These are phyloP conservation scores for Ypsolopha sequella DNA, from an alignment of 2,888 invertebrate species.

Conservation along the genomic window DNA sequence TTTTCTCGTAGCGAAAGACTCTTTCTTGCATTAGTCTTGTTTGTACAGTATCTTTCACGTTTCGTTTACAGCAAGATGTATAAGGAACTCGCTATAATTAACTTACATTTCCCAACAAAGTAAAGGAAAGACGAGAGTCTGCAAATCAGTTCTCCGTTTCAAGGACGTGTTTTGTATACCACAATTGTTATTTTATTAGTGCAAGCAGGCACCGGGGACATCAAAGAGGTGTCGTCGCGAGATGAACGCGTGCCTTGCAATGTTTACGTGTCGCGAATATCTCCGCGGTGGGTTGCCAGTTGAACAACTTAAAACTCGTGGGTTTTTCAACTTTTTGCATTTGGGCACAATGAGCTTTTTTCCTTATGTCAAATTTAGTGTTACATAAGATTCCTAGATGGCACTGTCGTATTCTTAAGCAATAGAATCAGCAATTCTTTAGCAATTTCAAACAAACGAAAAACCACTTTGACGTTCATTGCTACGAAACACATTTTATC, in stretches of 20 bases:
- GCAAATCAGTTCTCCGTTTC: not conserved
- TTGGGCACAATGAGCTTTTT: no score
- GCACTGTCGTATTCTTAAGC: no score
- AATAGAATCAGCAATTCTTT: no score
- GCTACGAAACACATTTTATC: no score
- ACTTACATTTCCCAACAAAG: not conserved
- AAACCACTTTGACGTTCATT: no score
- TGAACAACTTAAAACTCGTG: no score
- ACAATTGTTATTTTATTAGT: conserved; percentile 50
- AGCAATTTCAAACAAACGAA: no score
- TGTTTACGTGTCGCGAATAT: conserved; percentile 60
- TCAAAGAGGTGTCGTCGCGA: conserved; percentile 44
- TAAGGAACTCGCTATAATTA: not conserved
- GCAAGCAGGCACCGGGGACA: conserved; percentile 32
- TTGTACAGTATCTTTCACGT: not conserved
- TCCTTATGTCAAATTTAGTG: no score
- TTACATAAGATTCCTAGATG: no score
- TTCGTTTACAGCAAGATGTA: no score
- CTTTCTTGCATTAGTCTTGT: not conserved
- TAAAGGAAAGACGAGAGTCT: not conserved
- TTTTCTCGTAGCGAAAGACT: not conserved
- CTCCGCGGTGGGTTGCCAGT: conserved; percentile 28
- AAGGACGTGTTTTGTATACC: conserved; percentile 40
- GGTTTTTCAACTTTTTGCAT: no score
- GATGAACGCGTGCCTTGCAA: conserved; percentile 27